phyloP scores from a whole-genome alignment of 2,113 vertebrate genomes.

The Lampris incognitus region DNA sequence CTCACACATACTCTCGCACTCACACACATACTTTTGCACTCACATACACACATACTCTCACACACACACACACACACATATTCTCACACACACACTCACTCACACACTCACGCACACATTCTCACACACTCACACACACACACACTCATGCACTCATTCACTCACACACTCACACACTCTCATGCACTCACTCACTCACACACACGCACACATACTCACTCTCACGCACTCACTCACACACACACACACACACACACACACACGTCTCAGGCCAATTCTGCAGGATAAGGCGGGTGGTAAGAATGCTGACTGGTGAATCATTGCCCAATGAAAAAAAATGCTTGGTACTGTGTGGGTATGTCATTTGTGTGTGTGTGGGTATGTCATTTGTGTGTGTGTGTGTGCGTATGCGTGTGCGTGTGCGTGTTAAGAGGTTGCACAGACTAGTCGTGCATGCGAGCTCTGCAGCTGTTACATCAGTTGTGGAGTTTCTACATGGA shows the following conservation, averaged over 20 bases:
- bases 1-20: no score
- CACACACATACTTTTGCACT: no score
- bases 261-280: slow-evolving; percentile 56
- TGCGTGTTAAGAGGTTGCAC: no score
- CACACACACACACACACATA: no score
- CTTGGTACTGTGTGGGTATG: slow-evolving; percentile 37
- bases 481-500: no score
- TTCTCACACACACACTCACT: no score
- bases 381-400: slow-evolving; percentile 12
- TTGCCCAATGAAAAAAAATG: slow-evolving; percentile 70
- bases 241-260: slow-evolving; percentile 13
- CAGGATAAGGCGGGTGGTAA: slow-evolving; percentile 68
- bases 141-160: slow-evolving; percentile 8
- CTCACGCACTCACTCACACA: slow-evolving; percentile 26
- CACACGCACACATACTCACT: slow-evolving; percentile 4
- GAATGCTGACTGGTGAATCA: slow-evolving; percentile 71
- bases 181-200: neutral
- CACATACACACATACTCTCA: no score
- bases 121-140: neutral
- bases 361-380: slow-evolving; percentile 31
- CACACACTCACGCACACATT: no score
- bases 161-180: neutral
- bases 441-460: no score
- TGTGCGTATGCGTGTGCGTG: neutral
- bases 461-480: no score